phyloP scores from a whole-genome alignment of 1,140 invertebrate species.

The Brachystomella parvula region DNA sequence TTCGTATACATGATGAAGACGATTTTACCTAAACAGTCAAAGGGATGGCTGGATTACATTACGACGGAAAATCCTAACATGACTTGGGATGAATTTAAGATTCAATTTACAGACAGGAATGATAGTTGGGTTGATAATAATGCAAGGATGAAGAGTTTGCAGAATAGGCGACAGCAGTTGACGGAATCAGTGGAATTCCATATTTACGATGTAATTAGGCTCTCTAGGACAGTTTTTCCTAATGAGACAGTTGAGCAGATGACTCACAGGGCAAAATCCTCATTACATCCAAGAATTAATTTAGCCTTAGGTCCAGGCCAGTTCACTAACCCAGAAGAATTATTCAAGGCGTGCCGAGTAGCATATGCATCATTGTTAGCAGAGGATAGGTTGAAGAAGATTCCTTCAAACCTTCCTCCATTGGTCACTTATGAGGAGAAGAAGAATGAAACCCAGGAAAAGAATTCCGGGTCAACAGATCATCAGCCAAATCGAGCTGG shows the following conservation, averaged over 20 bases:
- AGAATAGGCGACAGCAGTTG: not conserved
- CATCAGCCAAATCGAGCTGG: not conserved
- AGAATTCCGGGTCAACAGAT: not conserved
- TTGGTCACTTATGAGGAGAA: not conserved
- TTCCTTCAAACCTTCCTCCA: not conserved
- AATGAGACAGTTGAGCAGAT: not conserved
- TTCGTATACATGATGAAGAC: not conserved
- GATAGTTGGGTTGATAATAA: not conserved
- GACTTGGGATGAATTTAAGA: constrained; percentile 13
- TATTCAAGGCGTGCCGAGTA: not conserved
- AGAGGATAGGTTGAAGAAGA: not conserved
- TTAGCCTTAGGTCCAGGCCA: not conserved
- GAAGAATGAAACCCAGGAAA: too few species aligned
- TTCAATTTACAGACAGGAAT: constrained; percentile 1
- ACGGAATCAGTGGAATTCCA: constrained; percentile 18
- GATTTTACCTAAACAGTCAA: not conserved
- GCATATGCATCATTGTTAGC: not conserved
- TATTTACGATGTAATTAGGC: constrained; percentile 19
- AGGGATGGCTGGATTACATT: constrained; percentile 6
- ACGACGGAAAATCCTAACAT: not conserved
- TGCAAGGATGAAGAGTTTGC: not conserved
- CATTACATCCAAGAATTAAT: not conserved
- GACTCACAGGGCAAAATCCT: not conserved
- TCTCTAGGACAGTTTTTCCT: constrained; percentile 18
- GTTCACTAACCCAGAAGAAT: not conserved